phyloP scores from a whole-genome alignment of 2,113 vertebrate species.

The Pelodiscus sinensis region DNA sequence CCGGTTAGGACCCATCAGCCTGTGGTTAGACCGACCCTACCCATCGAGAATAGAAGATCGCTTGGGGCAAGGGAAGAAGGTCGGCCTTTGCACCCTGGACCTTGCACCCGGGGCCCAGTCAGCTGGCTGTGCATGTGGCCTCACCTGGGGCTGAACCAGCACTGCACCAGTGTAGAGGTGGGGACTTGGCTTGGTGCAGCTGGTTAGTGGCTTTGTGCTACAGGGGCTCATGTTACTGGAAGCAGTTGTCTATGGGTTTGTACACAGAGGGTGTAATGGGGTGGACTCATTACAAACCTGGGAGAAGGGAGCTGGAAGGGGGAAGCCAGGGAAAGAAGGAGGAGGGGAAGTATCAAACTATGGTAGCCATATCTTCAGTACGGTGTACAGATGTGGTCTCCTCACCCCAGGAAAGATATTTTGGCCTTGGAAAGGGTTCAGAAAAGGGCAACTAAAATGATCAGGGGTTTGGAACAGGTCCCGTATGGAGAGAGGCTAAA shows the following conservation, averaged over 20 bases:
- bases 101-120: background rate
- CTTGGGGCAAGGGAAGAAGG: background rate
- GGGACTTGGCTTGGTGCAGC: background rate
- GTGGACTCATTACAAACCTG: too few species aligned
- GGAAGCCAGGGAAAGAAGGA: too few species aligned
- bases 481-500: too few species aligned
- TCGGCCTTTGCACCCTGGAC: background rate
- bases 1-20: background rate
- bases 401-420: too few species aligned
- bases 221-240: background rate
- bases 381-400: too few species aligned
- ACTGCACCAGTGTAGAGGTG: background rate
- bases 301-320: too few species aligned
- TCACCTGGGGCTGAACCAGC: background rate
- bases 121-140: background rate
- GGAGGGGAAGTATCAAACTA: too few species aligned
- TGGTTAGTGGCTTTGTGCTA: background rate
- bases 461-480: too few species aligned
- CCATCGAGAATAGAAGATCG: fast-evolving
- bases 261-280: background rate
- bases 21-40: fast-evolving
- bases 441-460: too few species aligned
- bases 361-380: too few species aligned
- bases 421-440: too few species aligned
- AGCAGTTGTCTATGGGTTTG: background rate